Evolutionary conservation across 2,888 invertebrate species (phyloP).

Genomic region (Notodromas monacha): DNA sequence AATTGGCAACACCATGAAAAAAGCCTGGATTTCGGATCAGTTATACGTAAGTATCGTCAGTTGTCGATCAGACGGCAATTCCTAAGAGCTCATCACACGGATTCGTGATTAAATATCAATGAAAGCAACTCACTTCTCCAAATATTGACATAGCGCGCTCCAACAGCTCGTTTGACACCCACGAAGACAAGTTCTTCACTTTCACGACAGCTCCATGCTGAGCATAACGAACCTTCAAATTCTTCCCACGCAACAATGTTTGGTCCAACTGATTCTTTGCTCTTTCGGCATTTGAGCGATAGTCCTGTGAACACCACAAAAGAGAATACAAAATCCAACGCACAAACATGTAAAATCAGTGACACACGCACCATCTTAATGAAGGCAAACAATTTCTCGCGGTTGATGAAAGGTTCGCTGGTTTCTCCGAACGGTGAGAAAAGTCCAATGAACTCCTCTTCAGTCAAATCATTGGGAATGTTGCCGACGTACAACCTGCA

Average conservation of each 20-base stretch:
- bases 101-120: too few relatives aligned
- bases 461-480: slow-evolving; percentile 50
- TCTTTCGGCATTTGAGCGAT: slow-evolving; percentile 59
- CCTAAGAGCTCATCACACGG: too few relatives aligned
- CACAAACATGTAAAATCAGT: slow-evolving; percentile 6
- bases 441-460: slow-evolving; percentile 52
- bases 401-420: slow-evolving; percentile 64
- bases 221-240: slow-evolving; percentile 67
- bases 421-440: slow-evolving; percentile 68
- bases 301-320: slow-evolving; percentile 40
- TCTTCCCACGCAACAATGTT: slow-evolving; percentile 41
- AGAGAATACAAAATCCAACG: slow-evolving; percentile 10
- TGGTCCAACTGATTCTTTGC: slow-evolving; percentile 84
- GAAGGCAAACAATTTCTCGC: slow-evolving; percentile 86
- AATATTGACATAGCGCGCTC: slow-evolving; percentile 59
- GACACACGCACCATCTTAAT: slow-evolving; percentile 38
- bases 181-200: slow-evolving; percentile 64
- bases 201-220: slow-evolving; percentile 70
- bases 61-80: too few relatives aligned
- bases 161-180: slow-evolving; percentile 74
- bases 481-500: slow-evolving; percentile 87
- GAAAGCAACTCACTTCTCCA: slow-evolving; percentile 25
- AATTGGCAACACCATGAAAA: too few relatives aligned
- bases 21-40: too few relatives aligned
- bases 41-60: too few relatives aligned